Evolutionary conservation across 2,113 vertebrate species (phyloP).

Genomic region (Menidia beryllina): DNA sequence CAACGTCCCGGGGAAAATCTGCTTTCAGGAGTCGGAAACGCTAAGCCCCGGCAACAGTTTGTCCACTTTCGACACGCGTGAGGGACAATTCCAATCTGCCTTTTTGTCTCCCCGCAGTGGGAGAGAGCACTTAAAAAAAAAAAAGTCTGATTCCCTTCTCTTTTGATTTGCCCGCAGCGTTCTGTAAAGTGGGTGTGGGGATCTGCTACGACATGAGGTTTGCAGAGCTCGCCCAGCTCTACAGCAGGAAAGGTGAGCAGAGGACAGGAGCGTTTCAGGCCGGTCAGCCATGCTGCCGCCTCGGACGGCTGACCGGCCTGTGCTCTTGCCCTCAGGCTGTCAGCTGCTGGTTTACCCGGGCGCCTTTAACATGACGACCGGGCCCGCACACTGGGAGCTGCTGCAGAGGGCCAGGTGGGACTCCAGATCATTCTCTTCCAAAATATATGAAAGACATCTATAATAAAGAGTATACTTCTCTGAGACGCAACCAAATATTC

Average conservation of each 20-base stretch:
- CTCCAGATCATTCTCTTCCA: not conserved
- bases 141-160: not conserved
- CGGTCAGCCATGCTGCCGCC: not conserved
- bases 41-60: conserved; percentile 89
- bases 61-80: conserved; percentile 93
- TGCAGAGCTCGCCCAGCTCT: conserved; percentile 95
- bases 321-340: conserved; percentile 82
- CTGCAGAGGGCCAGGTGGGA: conserved; percentile 91
- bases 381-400: conserved; percentile 97
- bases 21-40: conserved; percentile 95
- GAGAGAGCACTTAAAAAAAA: not conserved
- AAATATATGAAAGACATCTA: not conserved
- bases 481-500: too few relatives aligned
- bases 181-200: conserved; percentile 94
- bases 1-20: conserved; percentile 93
- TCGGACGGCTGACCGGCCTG: not conserved
- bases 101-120: too few relatives aligned
- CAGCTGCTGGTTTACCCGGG: conserved; percentile 95
- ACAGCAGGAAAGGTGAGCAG: conserved; percentile 88
- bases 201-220: conserved; percentile 98
- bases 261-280: accelerated
- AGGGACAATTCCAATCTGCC: conserved; percentile 52
- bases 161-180: conserved; percentile 81
- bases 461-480: too few relatives aligned
- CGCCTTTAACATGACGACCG: conserved; percentile 98